Conservation (phyloP, 92 coral and sea anemone genomes). For the Zoanthus sansibaricus region DNA sequence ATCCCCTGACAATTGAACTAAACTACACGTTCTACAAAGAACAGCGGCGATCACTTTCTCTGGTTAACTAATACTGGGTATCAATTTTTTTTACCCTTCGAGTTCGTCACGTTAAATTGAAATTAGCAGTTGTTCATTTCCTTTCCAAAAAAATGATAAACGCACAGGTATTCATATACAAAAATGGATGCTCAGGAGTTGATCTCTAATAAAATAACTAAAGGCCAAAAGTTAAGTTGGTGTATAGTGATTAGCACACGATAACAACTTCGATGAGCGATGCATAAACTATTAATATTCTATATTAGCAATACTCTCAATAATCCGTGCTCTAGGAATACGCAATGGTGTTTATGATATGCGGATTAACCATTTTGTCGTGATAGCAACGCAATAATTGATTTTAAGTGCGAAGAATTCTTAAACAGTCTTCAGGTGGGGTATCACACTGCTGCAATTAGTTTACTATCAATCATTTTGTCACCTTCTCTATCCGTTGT, state of each 20-base stretch:
- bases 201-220: neutral
- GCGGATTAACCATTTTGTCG: conserved; percentile 19
- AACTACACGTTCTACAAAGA: neutral
- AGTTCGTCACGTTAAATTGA: too few relatives aligned
- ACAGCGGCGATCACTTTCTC: neutral
- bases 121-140: neutral
- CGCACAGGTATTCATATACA: neutral
- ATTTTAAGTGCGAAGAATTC: conserved; percentile 40
- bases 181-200: neutral
- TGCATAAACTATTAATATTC: neutral
- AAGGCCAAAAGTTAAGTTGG: neutral
- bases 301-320: conserved; percentile 11
- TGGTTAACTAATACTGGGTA: neutral
- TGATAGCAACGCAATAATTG: conserved; percentile 33
- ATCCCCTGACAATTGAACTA: neutral
- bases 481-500: conserved; percentile 38
- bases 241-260: neutral
- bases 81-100: neutral
- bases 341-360: conserved; percentile 3
- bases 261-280: neutral
- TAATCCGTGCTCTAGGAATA: neutral
- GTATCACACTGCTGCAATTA: conserved; percentile 43
- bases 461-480: conserved; percentile 51
- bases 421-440: conserved; percentile 46
- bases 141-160: neutral